Conservation (phyloP, 2,113 vertebrate species). For the Nematolebias whitei region DNA sequence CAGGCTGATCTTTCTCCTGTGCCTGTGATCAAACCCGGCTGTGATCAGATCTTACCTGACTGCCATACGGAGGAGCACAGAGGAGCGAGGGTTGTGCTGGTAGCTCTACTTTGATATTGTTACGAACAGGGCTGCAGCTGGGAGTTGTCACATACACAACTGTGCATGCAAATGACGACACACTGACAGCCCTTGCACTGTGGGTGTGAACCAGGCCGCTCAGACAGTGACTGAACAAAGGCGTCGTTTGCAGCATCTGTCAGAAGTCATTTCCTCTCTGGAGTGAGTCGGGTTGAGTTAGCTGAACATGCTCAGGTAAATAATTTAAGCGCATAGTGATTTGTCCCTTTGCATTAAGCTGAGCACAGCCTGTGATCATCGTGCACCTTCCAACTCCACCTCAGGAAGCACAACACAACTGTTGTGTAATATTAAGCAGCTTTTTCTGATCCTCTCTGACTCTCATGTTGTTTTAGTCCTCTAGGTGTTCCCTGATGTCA, state of each 20-base stretch:
- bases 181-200: constrained; percentile 43
- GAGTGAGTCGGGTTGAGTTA: constrained; percentile 40
- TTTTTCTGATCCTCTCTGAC: constrained; percentile 45
- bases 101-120: constrained; percentile 76
- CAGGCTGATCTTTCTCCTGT: constrained; percentile 61
- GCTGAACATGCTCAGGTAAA: constrained; percentile 65
- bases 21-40: constrained; percentile 77
- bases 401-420: constrained; percentile 58
- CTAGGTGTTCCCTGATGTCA: constrained; percentile 50
- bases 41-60: constrained; percentile 80
- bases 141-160: constrained; percentile 66
- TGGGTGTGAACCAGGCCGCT: too few relatives aligned
- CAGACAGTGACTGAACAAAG: constrained; percentile 73
- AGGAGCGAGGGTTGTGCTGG: constrained; percentile 15
- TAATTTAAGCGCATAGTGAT: constrained; percentile 69
- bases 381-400: constrained; percentile 58
- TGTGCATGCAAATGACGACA: constrained; percentile 52
- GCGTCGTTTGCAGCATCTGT: constrained; percentile 61
- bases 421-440: constrained; percentile 66
- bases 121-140: constrained; percentile 75
- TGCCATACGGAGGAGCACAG: constrained; percentile 67
- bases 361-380: constrained; percentile 67
- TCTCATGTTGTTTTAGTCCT: constrained; percentile 55
- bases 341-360: constrained; percentile 72
- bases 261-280: constrained; percentile 55